Base-by-base conservation (phyloP, 2,113 vertebrate genomes). In the Pituophis catenifer region DNA sequence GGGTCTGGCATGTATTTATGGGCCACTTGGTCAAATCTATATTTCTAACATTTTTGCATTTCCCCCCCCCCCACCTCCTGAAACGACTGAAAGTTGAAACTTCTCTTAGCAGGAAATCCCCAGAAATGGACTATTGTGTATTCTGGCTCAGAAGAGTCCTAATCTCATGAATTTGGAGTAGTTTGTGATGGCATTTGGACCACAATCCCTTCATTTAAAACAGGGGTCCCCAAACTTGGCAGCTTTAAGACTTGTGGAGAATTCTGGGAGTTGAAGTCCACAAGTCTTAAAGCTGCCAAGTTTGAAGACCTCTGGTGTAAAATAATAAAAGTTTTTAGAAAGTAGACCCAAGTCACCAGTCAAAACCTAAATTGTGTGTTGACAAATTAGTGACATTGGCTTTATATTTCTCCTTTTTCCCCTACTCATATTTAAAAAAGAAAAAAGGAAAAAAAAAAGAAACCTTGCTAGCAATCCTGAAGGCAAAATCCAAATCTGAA, bases 131-230 rank as follows among this genome's bases (percentile, higher is more conserved):
- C 5, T 21, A 5, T 85, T 19, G 9, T n/a, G 9, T 23, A 70
- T 38, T 38, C 44, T 33, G 21, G 3, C 17, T 70, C 91, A 70
- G 48, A 54, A 70, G 10, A 33, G 58, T 10, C 87, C 15, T 1
- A 58, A 62, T 53, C 44, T 6, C 94, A 93, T 55, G 1, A 1
- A 33, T 81, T 93, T 57, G 54, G 70, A 33, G 33, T 38, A 7
- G n/a, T 19, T 75, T 8, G n/a, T 81, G 70, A 19, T 3, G 33
- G 70, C 33, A 7, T 81, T 38, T 38, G 15, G n/a, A 38, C 70
- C 33, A 19, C 33, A 90, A 23, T 0, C 0, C 57, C 91, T 94
- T 90, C 0, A 0, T 10, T 89, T 38, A 0, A 0, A 94, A 87
- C 26, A 50, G 48, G 48, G 48, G 48, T 50, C 48, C 48, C 48